phyloP scores from a whole-genome alignment of 2,113 vertebrate species.

The Halcyon senegalensis region DNA sequence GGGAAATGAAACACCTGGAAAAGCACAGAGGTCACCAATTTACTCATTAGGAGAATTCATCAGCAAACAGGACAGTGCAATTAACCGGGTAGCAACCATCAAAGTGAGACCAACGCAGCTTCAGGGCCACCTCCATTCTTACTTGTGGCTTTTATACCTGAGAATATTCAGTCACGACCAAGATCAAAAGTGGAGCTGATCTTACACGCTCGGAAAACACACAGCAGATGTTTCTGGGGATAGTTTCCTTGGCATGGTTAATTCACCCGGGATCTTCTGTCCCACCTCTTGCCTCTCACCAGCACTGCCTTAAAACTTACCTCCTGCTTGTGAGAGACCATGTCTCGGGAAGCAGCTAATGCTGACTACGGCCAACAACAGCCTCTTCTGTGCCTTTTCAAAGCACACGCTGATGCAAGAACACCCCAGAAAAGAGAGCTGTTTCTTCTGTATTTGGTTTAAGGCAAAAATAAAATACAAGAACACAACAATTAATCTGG shows the following conservation, averaged over 20 bases:
- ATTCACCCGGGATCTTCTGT: background rate
- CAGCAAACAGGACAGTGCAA: background rate
- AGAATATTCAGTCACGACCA: background rate
- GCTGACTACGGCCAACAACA: background rate
- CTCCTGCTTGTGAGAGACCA: background rate
- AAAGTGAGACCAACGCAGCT: background rate
- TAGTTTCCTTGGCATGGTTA: background rate
- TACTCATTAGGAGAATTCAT: background rate
- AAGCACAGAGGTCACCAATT: background rate
- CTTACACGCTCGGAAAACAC: background rate
- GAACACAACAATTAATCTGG: background rate
- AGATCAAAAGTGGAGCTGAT: background rate
- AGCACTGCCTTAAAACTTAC: background rate
- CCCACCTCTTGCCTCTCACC: background rate
- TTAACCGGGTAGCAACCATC: background rate
- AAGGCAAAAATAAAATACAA: background rate
- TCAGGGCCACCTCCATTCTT: background rate
- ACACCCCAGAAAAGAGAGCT: background rate
- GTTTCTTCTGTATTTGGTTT: background rate
- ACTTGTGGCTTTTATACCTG: background rate
- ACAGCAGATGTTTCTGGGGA: background rate
- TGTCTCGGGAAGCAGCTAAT: rapidly evolving
- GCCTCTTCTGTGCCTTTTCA: background rate
- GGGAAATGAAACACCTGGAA: background rate
- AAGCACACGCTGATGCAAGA: background rate